Percentiles rank a stretch among this genome's conserved stretches.
phyloP scores from a whole-genome alignment of 2,113 vertebrate genomes.

The Vulpes ferrilata region DNA sequence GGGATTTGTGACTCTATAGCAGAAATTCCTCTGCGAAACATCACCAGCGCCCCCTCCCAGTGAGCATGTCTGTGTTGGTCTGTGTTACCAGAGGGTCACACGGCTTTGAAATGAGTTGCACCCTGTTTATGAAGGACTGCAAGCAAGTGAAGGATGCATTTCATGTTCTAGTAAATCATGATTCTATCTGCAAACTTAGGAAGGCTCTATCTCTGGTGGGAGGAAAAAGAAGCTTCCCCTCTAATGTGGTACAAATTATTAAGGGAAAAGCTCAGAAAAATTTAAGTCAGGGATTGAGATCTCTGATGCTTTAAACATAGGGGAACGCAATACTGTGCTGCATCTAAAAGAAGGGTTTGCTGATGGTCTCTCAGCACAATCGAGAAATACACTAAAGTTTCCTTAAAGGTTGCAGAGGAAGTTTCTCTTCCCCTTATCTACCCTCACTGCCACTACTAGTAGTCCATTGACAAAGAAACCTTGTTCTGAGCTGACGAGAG shows the following conservation, averaged over 20 bases:
- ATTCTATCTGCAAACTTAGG: neutral
- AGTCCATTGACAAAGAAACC: neutral
- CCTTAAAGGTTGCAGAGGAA: neutral
- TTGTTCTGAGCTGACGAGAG: neutral
- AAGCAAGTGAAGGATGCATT: neutral
- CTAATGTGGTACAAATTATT: neutral
- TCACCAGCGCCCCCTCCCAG: neutral
- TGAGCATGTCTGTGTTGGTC: too few relatives aligned
- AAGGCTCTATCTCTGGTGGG: neutral
- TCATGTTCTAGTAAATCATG: neutral
- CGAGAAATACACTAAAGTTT: neutral
- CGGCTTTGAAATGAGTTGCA: neutral
- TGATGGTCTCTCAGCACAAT: neutral
- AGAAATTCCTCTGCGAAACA: neutral
- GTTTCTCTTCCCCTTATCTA: neutral
- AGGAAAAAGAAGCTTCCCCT: neutral
- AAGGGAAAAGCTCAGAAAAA: neutral
- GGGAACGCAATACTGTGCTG: neutral
- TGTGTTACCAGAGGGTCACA: neutral
- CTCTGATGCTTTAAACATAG: slow-evolving; percentile 13
- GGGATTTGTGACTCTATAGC: neutral
- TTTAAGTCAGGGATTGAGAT: neutral
- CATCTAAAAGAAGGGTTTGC: neutral
- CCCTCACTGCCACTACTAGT: too few relatives aligned
- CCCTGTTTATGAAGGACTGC: neutral